phyloP scores from a whole-genome alignment of 2,113 vertebrate genomes.

The Peromyscus maniculatus region DNA sequence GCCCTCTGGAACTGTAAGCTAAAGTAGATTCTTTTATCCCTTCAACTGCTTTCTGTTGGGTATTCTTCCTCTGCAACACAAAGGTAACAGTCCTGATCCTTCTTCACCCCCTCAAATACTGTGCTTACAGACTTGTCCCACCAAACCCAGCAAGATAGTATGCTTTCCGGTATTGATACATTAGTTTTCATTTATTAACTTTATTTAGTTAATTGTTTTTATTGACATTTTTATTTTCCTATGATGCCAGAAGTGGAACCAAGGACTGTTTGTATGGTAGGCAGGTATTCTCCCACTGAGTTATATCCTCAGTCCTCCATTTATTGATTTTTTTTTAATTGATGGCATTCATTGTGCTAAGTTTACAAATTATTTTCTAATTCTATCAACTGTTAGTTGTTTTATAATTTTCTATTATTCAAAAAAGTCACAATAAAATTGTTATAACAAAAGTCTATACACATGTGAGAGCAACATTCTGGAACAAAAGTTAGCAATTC shows the following conservation, averaged over 20 bases:
- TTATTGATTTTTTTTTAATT: constrained; percentile 14
- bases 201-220: background rate
- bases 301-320: background rate
- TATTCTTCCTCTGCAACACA: background rate
- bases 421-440: background rate
- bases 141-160: background rate
- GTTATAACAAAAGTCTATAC: background rate
- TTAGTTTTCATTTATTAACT: background rate
- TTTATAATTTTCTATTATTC: constrained; percentile 9
- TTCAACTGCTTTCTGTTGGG: background rate
- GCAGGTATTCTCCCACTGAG: background rate
- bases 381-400: background rate
- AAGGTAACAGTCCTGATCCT: background rate
- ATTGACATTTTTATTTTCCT: background rate
- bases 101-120: background rate
- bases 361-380: background rate
- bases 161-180: background rate
- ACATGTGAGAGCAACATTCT: background rate
- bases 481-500: background rate
- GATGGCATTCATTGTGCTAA: background rate
- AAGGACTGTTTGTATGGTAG: background rate
- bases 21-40: background rate
- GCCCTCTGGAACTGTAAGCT: background rate
- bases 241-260: too few relatives aligned
- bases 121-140: background rate